phyloP scores from a whole-genome alignment of 2,797 vertebrate species.

The Onychomys leucogaster region DNA sequence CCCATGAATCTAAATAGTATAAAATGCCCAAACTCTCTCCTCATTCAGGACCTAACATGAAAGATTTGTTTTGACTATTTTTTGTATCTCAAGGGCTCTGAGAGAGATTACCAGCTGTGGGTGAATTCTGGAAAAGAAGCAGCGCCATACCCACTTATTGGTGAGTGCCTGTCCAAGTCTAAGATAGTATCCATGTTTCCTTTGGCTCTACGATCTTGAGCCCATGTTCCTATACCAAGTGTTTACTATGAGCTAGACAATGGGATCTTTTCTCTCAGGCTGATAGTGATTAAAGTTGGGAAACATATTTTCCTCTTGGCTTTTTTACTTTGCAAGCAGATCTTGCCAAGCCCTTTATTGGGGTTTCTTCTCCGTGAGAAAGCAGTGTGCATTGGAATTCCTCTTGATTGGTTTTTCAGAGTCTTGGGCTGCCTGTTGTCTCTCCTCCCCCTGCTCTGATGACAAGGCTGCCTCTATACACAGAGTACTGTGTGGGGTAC shows the following conservation, averaged over 20 bases:
- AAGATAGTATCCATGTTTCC: slow-evolving; percentile 6
- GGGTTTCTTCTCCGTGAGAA: neutral
- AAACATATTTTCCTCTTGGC: slow-evolving; percentile 19
- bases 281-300: neutral
- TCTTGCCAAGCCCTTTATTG: neutral
- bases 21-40: neutral
- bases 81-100: slow-evolving; percentile 90
- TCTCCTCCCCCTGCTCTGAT: neutral
- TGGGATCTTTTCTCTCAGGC: slow-evolving; percentile 6
- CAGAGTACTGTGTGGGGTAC: neutral
- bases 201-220: neutral
- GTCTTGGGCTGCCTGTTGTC: slow-evolving; percentile 10
- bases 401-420: slow-evolving; percentile 2
- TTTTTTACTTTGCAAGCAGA: neutral
- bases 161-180: slow-evolving; percentile 88
- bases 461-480: neutral
- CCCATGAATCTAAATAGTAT: neutral
- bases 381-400: neutral
- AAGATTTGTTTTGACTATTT: slow-evolving; percentile 9
- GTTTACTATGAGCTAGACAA: slow-evolving; percentile 16
- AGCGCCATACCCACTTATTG: slow-evolving; percentile 96
- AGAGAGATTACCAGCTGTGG: slow-evolving; percentile 96
- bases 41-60: slow-evolving; percentile 31
- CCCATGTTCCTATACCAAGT: neutral
- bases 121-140: slow-evolving; percentile 96